Evolutionary conservation across 2,113 vertebrate species (phyloP).

Genomic region (Gallinago paraguaiae): DNA sequence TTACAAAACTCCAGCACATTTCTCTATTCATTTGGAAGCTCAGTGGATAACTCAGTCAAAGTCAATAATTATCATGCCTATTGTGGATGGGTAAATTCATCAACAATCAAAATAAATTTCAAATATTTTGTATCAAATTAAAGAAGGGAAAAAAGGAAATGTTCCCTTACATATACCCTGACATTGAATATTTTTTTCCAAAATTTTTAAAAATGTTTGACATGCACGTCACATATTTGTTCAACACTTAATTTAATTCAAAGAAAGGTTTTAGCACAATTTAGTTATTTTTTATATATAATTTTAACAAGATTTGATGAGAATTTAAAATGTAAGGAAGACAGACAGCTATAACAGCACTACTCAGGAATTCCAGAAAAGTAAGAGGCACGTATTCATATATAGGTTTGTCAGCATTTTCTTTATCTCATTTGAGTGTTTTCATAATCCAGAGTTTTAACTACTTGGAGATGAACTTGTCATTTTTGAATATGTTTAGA

Average conservation of each 20-base stretch:
- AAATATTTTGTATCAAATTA: neutral
- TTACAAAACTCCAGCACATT: neutral
- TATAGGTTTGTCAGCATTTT: neutral
- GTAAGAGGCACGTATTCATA: neutral
- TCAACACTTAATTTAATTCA: neutral
- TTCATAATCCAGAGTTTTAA: neutral
- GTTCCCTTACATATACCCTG: neutral
- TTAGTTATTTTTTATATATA: neutral
- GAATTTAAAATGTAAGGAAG: neutral
- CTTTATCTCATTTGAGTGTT: neutral
- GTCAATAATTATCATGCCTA: neutral
- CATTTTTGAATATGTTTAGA: neutral
- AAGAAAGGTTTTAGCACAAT: neutral
- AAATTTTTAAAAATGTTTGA: neutral
- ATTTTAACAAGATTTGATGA: neutral
- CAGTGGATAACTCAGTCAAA: neutral
- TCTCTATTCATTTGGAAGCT: neutral
- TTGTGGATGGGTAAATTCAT: neutral
- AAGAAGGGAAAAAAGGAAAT: neutral
- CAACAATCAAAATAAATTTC: neutral
- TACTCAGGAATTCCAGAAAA: neutral
- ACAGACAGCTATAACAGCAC: neutral
- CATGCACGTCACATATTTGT: neutral
- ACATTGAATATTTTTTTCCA: neutral
- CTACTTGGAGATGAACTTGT: neutral